Evolutionary conservation across 1,140 invertebrate genomes (phyloP).

Genomic region (Hylaeus volcanicus): DNA sequence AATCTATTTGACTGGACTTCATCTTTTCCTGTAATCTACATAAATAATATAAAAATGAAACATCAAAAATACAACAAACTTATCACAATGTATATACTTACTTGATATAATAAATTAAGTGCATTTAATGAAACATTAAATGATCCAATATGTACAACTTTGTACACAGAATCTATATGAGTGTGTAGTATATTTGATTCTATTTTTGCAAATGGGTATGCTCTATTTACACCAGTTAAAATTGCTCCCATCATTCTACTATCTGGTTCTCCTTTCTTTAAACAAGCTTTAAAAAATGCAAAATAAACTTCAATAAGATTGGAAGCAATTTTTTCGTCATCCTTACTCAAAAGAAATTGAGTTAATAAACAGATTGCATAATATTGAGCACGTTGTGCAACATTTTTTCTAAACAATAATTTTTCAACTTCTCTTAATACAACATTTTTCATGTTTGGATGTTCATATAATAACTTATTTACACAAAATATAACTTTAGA

Average conservation of each 20-base stretch:
- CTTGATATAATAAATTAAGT: constrained; percentile 91
- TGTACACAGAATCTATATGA: constrained; percentile 93
- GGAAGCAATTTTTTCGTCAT: constrained; percentile 89
- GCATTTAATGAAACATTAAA: constrained; percentile 94
- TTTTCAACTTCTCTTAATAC: constrained; percentile 94
- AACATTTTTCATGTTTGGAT: constrained; percentile 95
- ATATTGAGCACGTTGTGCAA: constrained; percentile 92
- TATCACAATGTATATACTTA: constrained; percentile 75
- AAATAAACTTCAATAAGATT: constrained; percentile 96
- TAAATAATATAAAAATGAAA: constrained; percentile 52
- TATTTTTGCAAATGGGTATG: constrained; percentile 89
- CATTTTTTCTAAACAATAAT: constrained; percentile 93
- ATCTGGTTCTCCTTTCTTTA: constrained; percentile 95
- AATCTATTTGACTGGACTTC: constrained; percentile 83
- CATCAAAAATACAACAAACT: constrained; percentile 8
- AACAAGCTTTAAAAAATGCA: constrained; percentile 95
- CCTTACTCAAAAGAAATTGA: constrained; percentile 87
- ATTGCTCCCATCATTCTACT: constrained; percentile 95
- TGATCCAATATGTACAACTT: constrained; percentile 91
- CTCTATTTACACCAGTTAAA: constrained; percentile 92
- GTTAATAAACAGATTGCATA: constrained; percentile 96
- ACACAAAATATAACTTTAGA: constrained; percentile 93
- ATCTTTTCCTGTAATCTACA: constrained; percentile 76
- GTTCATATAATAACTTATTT: constrained; percentile 90
- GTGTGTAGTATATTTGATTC: constrained; percentile 82